Conservation (phyloP, 1,140 invertebrate genomes). For the Procambarus virginalis region DNA sequence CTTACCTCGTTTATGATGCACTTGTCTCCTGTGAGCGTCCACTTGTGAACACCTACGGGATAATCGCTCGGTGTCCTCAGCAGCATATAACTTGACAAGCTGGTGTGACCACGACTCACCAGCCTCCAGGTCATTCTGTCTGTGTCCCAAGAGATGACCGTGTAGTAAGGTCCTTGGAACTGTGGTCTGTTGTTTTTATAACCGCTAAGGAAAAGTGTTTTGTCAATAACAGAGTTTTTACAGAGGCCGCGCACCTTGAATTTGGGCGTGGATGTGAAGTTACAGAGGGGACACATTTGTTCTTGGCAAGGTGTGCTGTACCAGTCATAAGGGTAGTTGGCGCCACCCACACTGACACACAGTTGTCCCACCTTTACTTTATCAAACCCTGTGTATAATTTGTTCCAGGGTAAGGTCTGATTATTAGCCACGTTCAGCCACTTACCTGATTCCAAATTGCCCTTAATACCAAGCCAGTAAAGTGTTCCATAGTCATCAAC, state of each 20-base stretch:
- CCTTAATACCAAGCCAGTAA: conserved; percentile 20
- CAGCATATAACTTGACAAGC: neutral
- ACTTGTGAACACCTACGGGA: conserved; percentile 25
- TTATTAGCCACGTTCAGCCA: neutral
- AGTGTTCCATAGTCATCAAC: conserved; percentile 24
- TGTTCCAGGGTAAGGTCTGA: neutral
- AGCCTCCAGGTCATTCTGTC: neutral
- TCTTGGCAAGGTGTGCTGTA: neutral
- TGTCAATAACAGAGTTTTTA: conserved; percentile 2
- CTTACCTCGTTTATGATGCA: neutral
- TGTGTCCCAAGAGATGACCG: neutral
- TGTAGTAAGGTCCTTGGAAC: conserved; percentile 1
- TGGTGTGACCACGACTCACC: neutral
- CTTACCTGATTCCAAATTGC: neutral
- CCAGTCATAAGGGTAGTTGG: neutral
- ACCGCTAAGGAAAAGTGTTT: neutral
- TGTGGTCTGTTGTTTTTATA: neutral
- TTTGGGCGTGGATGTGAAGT: neutral
- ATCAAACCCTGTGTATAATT: neutral
- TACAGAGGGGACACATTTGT: conserved; percentile 15
- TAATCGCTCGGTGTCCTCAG: neutral
- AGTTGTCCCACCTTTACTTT: neutral
- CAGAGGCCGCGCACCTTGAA: conserved; percentile 16
- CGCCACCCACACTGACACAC: conserved; percentile 11
- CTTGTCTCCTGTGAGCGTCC: conserved; percentile 20